Conservation (phyloP, 2,888 invertebrate genomes). For the Magallana nippona region DNA sequence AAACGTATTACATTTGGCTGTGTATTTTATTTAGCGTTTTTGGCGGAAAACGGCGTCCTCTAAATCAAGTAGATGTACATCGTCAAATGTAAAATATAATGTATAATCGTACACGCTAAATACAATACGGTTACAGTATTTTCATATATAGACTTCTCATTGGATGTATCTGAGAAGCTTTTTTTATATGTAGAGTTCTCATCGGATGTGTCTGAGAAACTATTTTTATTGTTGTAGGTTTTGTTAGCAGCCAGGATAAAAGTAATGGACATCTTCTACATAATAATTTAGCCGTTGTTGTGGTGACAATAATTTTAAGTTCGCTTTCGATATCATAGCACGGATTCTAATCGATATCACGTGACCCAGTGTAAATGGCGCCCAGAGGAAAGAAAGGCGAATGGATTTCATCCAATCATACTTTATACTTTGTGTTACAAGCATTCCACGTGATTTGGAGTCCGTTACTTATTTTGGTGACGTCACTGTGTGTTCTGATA, state of each 20-base stretch:
- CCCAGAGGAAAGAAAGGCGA: constrained; percentile 13
- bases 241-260: neutral
- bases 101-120: too few species aligned
- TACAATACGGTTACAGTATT: too few species aligned
- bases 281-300: neutral
- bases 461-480: neutral
- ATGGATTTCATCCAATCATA: neutral
- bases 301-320: neutral
- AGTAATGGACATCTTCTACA: neutral
- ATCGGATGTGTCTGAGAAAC: too few species aligned
- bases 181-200: too few species aligned
- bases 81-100: too few species aligned
- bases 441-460: constrained; percentile 19
- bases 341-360: neutral
- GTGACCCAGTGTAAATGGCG: constrained; percentile 23
- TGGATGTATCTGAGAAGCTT: too few species aligned
- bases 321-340: neutral
- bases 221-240: neutral
- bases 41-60: too few species aligned
- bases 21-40: too few species aligned
- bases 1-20: too few species aligned
- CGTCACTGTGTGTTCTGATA: neutral
- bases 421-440: constrained; percentile 5
- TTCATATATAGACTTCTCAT: too few species aligned
- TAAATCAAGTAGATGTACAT: too few species aligned